These are phyloP conservation scores for Parus major DNA, from an alignment of 2,113 vertebrate species.

Conservation along the genomic window DNA sequence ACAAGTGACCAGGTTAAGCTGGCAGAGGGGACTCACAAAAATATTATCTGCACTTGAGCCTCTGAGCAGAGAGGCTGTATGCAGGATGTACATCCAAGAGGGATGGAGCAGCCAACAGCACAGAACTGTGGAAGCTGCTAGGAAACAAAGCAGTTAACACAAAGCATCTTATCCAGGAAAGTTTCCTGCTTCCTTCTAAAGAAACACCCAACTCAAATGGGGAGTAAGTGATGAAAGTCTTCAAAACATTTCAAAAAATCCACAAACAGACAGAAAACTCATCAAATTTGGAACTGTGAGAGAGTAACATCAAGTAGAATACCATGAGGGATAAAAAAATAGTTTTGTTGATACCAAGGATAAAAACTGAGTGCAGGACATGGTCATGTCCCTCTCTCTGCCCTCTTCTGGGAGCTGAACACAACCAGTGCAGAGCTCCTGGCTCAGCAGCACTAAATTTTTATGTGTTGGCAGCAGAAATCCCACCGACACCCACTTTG, in stretches of 20 bases:
- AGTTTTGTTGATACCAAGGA: neutral
- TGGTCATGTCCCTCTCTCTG: neutral
- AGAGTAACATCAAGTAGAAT: neutral
- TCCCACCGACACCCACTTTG: neutral
- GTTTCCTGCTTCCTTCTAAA: neutral
- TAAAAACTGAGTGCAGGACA: neutral
- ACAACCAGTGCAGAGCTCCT: neutral
- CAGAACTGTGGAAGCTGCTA: neutral
- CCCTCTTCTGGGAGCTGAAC: neutral
- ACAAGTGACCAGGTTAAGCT: neutral
- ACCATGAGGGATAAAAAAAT: neutral
- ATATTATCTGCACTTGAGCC: fast-evolving
- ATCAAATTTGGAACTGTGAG: neutral
- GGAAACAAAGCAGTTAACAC: neutral
- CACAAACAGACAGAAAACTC: neutral
- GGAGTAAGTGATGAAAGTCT: neutral
- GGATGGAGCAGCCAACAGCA: neutral
- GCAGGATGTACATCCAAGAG: neutral
- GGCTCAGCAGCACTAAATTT: neutral
- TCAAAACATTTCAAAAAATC: neutral
- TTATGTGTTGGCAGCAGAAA: neutral
- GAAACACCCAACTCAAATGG: neutral
- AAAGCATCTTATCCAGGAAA: neutral
- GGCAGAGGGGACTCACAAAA: neutral
- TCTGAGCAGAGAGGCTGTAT: neutral